A percentile compares a stretch with the other conserved stretches of the same genome.
Conservation (phyloP, 2,113 vertebrate genomes). For the Forbesichthys agassizii region DNA sequence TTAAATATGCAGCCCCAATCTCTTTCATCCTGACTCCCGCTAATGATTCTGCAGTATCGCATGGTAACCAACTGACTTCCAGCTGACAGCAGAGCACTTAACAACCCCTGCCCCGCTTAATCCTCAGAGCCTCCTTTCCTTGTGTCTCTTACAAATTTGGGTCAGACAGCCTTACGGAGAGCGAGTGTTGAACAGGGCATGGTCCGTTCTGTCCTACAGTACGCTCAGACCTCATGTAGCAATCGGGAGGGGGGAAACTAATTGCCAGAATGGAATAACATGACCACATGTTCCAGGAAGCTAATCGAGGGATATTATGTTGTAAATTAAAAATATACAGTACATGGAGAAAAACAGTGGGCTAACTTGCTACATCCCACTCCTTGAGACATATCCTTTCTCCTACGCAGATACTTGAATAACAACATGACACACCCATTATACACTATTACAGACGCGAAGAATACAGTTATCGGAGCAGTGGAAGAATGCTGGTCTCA, state of each 20-base stretch:
- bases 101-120: conserved; percentile 31
- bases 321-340: no score
- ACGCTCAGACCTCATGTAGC: background rate
- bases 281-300: conserved; percentile 8
- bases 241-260: background rate
- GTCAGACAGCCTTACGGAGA: conserved; percentile 59
- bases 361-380: no score
- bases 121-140: conserved; percentile 27
- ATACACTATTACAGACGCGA: no score
- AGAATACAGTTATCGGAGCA: no score
- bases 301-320: no score
- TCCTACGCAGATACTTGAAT: no score
- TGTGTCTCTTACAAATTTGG: conserved; percentile 66
- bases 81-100: conserved; percentile 56
- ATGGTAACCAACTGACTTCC: conserved; percentile 63
- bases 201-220: background rate
- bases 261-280: conserved; percentile 28
- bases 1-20: no score
- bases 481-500: background rate
- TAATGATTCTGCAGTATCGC: conserved; percentile 55
- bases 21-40: conserved; percentile 18
- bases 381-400: no score
- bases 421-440: background rate
- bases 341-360: no score
- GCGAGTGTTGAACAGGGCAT: conserved; percentile 32